Evolutionary conservation across 2,113 vertebrate species (phyloP).

Genomic region (Platanista minor): DNA sequence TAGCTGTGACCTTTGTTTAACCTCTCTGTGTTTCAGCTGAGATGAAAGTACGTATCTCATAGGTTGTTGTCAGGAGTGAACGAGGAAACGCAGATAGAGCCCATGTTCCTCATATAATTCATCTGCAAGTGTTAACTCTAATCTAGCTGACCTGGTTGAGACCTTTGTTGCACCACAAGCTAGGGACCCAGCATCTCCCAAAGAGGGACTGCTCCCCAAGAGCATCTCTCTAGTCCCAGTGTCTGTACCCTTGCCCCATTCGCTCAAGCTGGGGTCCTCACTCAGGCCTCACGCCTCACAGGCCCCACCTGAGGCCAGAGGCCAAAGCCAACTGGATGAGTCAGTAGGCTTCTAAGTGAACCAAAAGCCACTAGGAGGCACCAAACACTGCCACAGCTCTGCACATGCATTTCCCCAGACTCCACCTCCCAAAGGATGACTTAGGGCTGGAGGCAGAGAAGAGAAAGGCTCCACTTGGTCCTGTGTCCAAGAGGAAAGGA

Average conservation of each 20-base stretch:
- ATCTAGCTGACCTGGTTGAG: neutral
- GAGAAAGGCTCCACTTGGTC: neutral
- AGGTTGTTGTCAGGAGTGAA: neutral
- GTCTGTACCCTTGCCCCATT: neutral
- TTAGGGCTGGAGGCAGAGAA: neutral
- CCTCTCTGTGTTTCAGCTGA: neutral
- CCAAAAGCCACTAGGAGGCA: neutral
- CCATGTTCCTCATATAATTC: fast-evolving
- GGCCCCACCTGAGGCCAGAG: fast-evolving
- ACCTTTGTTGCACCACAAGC: neutral
- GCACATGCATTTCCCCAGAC: fast-evolving
- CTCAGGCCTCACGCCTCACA: neutral
- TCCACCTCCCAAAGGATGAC: neutral
- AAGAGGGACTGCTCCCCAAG: neutral
- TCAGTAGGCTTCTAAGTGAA: neutral
- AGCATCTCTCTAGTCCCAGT: neutral
- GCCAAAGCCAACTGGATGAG: neutral
- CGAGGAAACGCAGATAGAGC: neutral
- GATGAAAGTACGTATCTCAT: neutral
- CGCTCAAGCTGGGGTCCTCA: neutral
- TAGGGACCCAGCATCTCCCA: neutral
- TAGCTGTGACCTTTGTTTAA: neutral
- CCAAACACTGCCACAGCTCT: neutral
- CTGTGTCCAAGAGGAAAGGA: neutral
- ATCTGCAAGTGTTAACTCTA: neutral